Percentiles rank a stretch among this genome's conserved stretches.
These are phyloP conservation scores for Nomada flava DNA, from an alignment of 2,888 invertebrate genomes.

Conservation along the genomic window DNA sequence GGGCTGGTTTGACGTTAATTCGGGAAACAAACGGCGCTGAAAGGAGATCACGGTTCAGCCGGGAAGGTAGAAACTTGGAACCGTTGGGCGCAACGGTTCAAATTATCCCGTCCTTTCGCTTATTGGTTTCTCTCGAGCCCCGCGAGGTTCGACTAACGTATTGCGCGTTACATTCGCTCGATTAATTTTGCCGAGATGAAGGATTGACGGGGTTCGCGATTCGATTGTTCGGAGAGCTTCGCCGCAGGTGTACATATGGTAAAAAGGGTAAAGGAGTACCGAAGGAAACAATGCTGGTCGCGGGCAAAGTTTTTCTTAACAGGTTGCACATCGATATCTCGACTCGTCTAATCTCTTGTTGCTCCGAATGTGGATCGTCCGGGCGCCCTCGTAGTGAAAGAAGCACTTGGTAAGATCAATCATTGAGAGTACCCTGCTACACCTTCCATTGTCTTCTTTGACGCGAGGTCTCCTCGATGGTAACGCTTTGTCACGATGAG, in stretches of 20 bases:
- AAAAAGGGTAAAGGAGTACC: not conserved
- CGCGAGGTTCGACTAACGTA: too few species aligned
- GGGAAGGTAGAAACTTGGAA: not conserved
- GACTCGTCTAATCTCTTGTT: slow-evolving; percentile 73
- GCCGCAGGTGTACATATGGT: too few species aligned
- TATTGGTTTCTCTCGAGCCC: too few species aligned
- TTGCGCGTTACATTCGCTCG: too few species aligned
- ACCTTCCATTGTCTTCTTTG: slow-evolving; percentile 74
- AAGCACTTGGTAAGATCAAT: slow-evolving; percentile 76
- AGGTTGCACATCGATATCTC: slow-evolving; percentile 57
- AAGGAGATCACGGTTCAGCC: not conserved
- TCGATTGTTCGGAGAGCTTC: too few species aligned
- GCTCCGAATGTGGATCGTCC: slow-evolving; percentile 70
- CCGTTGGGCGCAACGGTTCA: not conserved
- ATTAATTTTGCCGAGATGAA: too few species aligned
- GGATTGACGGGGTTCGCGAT: too few species aligned
- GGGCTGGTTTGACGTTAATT: slow-evolving; percentile 44
- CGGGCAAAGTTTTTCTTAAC: not conserved
- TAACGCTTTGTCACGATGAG: slow-evolving; percentile 61
- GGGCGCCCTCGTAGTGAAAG: slow-evolving; percentile 57
- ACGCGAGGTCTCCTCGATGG: slow-evolving; percentile 59
- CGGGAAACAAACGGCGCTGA: slow-evolving; percentile 30
- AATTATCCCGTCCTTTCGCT: not conserved
- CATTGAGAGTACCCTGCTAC: slow-evolving; percentile 70
- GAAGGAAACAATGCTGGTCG: not conserved